Base-by-base conservation (phyloP, 2,888 invertebrate species). In the Unio delphinus region DNA sequence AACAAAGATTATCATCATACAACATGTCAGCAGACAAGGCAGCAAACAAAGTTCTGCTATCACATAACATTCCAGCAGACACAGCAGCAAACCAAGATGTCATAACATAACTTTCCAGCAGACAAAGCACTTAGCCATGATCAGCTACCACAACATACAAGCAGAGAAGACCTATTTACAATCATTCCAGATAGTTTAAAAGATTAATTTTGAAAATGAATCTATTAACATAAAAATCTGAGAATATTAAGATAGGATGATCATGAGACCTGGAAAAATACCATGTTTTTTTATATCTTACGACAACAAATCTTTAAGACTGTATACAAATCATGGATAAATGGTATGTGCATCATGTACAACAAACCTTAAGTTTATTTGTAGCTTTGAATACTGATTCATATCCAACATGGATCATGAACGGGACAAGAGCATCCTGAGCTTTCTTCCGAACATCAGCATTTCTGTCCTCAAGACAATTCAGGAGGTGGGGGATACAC, bases 371-470 rank as follows among this genome's bases (percentile, higher is more conserved):
- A 7, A 96, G 89, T 88, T 95, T 95, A 75, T 94, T 94, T 1
- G 94, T 92, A 73, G 94, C 94, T 78, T 94, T 94, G 69, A 92
- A 91, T 94, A 96, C 95, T 17, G 92, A 83, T 65, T 95, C 95
- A 73, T 94, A 97, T 1, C 97, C 95, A 11, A 96, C 91, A 88
- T 97, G 97, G 76, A 97, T 93, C 97, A 98, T 98, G 83, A 96
- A 93, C 4, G 97, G 97, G 61, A 97, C 91, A 57, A 97, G 94
- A 60, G 96, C 95, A 87, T 97, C 97, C 68, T 94, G 94, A 1
- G 97, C 94, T 84, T 95, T 95, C 88, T 96, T 96, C 18, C 98
- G 92, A 6, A 98, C 97, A 80, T 97, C 97, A 0, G 94, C 95
- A 87, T 94, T 96, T 68, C 98, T 93, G 91, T 98, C 98, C 88